A percentile compares a stretch with the other conserved stretches of the same genome.
These are phyloP conservation scores for Pogonomyrmex barbatus DNA, from an alignment of 1,140 invertebrate genomes.

Conservation along the genomic window DNA sequence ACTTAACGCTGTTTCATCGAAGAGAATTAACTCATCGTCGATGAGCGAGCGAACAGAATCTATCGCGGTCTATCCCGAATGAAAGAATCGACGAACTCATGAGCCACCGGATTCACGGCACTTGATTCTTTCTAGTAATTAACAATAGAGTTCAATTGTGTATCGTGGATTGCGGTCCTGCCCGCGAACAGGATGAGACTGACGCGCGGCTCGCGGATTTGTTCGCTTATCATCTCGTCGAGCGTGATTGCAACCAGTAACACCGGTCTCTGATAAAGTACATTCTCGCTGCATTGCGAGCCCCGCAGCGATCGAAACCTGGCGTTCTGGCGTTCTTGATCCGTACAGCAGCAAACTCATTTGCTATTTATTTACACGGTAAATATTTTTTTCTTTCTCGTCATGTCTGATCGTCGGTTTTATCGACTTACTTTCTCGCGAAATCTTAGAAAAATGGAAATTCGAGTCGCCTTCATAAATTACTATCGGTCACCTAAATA, in stretches of 20 bases:
- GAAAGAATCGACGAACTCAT: conserved; percentile 42
- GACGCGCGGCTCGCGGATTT: conserved; percentile 22
- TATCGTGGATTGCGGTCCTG: conserved; percentile 5
- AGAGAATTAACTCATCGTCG: conserved; percentile 71
- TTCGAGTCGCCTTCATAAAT: not conserved
- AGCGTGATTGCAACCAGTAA: conserved; percentile 36
- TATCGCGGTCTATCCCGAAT: conserved; percentile 48
- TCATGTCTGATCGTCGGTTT: not conserved
- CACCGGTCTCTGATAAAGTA: conserved; percentile 45
- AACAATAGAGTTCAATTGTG: conserved; percentile 31
- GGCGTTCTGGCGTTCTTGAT: too few relatives aligned
- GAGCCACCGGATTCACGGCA: conserved; percentile 22
- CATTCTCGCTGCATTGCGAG: not conserved
- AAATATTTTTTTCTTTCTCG: not conserved
- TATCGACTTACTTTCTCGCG: not conserved
- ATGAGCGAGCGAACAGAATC: conserved; percentile 59
- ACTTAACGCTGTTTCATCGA: conserved; percentile 70
- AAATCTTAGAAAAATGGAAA: conserved; percentile 37
- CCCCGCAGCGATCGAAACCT: not conserved
- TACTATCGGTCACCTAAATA: not conserved
- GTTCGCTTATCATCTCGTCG: conserved; percentile 52
- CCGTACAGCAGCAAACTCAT: not conserved
- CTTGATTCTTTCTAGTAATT: conserved; percentile 48
- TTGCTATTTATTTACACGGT: conserved; percentile 2
- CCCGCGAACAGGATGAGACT: conserved; percentile 33